phyloP scores from a whole-genome alignment of 2,797 vertebrate species.

The Xenops minutus region DNA sequence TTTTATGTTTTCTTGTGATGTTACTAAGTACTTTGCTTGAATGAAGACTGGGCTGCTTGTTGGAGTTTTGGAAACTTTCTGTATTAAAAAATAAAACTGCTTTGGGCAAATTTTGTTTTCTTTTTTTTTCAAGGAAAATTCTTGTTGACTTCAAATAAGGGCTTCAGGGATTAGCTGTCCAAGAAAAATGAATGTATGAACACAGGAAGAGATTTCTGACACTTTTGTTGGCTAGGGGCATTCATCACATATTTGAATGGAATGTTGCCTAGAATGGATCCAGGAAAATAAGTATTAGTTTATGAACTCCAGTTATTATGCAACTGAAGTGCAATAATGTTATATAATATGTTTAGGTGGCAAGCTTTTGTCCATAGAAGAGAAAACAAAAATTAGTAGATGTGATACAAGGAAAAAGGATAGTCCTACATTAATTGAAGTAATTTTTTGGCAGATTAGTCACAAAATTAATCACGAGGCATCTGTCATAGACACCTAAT shows the following conservation, averaged over 20 bases:
- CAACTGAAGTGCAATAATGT: not conserved
- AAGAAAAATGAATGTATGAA: not conserved
- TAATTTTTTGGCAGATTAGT: not conserved
- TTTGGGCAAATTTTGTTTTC: not conserved
- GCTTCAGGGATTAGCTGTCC: not conserved
- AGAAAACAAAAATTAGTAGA: not conserved
- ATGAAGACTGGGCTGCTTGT: not conserved
- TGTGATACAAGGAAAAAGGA: not conserved
- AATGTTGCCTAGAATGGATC: not conserved
- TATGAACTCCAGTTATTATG: not conserved
- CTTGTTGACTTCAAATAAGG: not conserved
- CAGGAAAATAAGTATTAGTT: not conserved
- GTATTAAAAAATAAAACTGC: not conserved
- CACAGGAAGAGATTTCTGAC: constrained; percentile 18
- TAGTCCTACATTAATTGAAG: not conserved
- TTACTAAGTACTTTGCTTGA: not conserved
- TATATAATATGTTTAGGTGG: not conserved
- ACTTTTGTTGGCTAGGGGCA: not conserved
- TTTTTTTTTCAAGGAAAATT: not conserved
- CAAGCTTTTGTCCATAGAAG: not conserved
- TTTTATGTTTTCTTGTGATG: constrained; percentile 36
- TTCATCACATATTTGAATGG: not conserved
- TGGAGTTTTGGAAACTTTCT: constrained; percentile 9
- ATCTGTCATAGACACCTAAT: not conserved
- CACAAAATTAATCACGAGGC: not conserved